Evolutionary conservation across 2,113 vertebrate genomes (phyloP).

Genomic region (Cairina moschata): DNA sequence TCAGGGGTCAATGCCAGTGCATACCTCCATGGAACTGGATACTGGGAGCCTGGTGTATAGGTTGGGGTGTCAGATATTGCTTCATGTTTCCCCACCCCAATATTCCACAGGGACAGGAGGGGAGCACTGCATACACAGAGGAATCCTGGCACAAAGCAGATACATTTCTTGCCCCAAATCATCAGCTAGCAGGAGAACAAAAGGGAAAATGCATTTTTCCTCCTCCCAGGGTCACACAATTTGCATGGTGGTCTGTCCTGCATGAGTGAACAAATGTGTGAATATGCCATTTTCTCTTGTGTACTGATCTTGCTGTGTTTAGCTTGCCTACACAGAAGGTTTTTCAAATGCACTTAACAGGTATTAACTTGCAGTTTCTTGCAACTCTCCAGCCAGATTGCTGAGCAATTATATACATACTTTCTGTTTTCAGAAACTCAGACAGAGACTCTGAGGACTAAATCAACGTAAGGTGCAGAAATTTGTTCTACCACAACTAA

Average conservation of each 20-base stretch:
- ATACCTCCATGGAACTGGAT: neutral
- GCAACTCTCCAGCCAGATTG: neutral
- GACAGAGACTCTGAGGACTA: neutral
- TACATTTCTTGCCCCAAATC: neutral
- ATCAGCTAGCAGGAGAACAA: neutral
- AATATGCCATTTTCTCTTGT: neutral
- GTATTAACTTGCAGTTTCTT: conserved; percentile 40
- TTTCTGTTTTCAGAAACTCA: conserved; percentile 29
- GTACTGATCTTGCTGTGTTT: neutral
- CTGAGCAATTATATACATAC: neutral
- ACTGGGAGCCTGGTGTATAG: neutral
- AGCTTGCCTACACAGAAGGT: neutral
- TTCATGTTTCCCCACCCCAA: neutral
- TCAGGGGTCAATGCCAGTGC: fast-evolving
- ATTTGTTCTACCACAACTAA: conserved; percentile 38
- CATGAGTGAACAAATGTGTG: neutral
- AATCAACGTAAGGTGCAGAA: conserved; percentile 42
- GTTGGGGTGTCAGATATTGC: neutral
- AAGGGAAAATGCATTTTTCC: neutral
- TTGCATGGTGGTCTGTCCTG: neutral
- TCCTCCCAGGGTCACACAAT: neutral
- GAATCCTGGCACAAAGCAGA: neutral
- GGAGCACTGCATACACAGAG: neutral
- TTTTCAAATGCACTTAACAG: neutral
- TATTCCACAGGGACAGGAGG: neutral